Evolutionary conservation across 2,888 invertebrate species (phyloP).

Genomic region (Eulithis prunata): DNA sequence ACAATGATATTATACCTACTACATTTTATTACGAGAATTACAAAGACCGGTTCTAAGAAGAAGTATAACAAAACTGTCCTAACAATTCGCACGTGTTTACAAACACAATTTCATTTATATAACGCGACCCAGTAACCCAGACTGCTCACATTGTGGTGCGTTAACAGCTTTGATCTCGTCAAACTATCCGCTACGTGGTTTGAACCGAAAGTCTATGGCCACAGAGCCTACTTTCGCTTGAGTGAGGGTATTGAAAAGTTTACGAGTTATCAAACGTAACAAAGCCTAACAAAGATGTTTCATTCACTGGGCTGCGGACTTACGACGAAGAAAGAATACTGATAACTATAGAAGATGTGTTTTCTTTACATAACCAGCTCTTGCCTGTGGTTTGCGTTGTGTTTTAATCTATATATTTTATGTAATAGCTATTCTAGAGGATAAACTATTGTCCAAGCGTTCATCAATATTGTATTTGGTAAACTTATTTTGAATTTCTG

Average conservation of each 20-base stretch:
- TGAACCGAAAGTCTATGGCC: constrained; percentile 27
- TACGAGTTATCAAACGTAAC: constrained; percentile 50
- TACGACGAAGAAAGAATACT: constrained; percentile 51
- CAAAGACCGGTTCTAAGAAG: constrained; percentile 6
- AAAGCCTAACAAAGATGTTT: constrained; percentile 46
- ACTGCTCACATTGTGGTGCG: constrained; percentile 68
- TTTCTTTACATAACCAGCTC: neutral
- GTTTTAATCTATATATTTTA: neutral
- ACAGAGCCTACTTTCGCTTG: constrained; percentile 45
- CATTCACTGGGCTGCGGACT: constrained; percentile 55
- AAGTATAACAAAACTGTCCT: constrained; percentile 33
- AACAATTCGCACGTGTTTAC: constrained; percentile 51
- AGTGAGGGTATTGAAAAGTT: constrained; percentile 36
- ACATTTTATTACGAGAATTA: no score
- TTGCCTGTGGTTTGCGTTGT: neutral
- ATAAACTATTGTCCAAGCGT: no score
- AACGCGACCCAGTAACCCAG: constrained; percentile 73
- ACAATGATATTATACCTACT: neutral
- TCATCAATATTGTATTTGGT: no score
- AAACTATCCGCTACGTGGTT: constrained; percentile 29
- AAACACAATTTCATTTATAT: constrained; percentile 58
- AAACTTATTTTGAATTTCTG: no score
- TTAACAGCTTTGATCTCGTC: constrained; percentile 62
- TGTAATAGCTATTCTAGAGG: no score
- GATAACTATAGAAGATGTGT: constrained; percentile 37